These are phyloP conservation scores for Eptatretus burgeri DNA, from an alignment of 2,113 vertebrate species.

Conservation along the genomic window DNA sequence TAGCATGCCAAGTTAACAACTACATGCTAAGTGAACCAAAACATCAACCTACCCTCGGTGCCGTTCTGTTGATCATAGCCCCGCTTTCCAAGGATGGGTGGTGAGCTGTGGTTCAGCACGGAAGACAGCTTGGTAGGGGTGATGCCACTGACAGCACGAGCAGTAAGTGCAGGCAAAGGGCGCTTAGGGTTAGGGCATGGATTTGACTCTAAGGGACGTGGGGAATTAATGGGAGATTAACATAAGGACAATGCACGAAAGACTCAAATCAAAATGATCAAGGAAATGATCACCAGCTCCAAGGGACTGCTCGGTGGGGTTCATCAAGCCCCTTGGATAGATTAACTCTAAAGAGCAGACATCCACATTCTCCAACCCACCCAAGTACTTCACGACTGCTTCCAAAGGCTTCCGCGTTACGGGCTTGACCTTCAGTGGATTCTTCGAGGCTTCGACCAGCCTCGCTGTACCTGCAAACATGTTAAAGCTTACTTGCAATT, in stretches of 20 bases:
- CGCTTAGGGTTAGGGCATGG: conserved; percentile 7
- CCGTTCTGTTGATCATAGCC: conserved; percentile 12
- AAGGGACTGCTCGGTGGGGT: no score
- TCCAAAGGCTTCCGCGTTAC: conserved; percentile 35
- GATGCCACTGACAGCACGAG: conserved; percentile 1
- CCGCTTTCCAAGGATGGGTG: conserved; percentile 12
- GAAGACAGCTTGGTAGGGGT: conserved; percentile 9
- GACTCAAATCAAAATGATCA: no score
- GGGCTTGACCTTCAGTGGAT: conserved; percentile 32
- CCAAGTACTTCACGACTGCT: conserved; percentile 52
- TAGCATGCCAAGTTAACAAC: no score
- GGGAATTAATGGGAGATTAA: background rate
- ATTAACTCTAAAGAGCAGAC: no score
- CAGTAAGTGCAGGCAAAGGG: conserved; percentile 2
- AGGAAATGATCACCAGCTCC: no score
- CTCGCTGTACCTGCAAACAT: conserved; percentile 36
- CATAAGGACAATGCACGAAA: background rate
- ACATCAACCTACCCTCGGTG: conserved; percentile 10
- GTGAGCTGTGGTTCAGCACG: conserved; percentile 11
- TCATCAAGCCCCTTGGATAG: no score
- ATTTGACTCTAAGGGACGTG: background rate
- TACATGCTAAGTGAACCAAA: no score
- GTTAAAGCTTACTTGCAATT: background rate
- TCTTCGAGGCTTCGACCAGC: conserved; percentile 53
- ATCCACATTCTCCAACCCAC: conserved; percentile 13